A percentile compares a stretch with the other conserved stretches of the same genome.
Evolutionary conservation across 1,140 invertebrate species (phyloP).

Genomic region (Aphelenchoides besseyi): DNA sequence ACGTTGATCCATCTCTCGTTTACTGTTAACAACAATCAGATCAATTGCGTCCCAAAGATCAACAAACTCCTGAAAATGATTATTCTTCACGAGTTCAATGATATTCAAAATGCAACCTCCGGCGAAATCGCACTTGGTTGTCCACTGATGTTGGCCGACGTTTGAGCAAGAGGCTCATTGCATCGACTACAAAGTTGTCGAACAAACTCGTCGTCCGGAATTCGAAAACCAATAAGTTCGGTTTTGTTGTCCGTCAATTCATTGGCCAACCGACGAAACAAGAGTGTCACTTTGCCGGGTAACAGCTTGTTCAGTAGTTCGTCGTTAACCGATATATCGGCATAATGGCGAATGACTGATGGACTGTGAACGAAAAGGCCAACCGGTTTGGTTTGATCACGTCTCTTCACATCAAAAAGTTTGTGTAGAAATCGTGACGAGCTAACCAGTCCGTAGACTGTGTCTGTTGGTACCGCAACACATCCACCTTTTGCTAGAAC

Average conservation of each 20-base stretch:
- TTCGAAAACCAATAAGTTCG: slow-evolving; percentile 41
- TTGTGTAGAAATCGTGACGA: slow-evolving; percentile 27
- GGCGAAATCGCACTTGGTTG: background rate
- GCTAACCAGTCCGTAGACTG: slow-evolving; percentile 40
- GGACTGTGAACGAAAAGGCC: slow-evolving; percentile 36
- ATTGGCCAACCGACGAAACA: slow-evolving; percentile 28
- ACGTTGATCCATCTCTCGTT: slow-evolving; percentile 1
- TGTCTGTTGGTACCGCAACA: slow-evolving; percentile 45
- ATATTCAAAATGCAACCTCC: background rate
- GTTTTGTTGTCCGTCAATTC: slow-evolving; percentile 17
- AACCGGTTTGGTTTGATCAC: slow-evolving; percentile 31
- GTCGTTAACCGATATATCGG: slow-evolving; percentile 32
- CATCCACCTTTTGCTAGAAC: slow-evolving; percentile 28
- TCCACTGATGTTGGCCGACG: slow-evolving; percentile 46
- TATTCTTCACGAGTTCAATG: background rate
- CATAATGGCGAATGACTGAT: slow-evolving; percentile 21
- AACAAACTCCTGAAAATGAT: slow-evolving; percentile 16
- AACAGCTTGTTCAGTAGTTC: slow-evolving; percentile 29
- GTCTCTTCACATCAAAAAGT: slow-evolving; percentile 30
- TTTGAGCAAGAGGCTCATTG: slow-evolving; percentile 36
- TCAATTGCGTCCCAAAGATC: background rate
- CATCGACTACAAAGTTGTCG: slow-evolving; percentile 30
- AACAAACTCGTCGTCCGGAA: slow-evolving; percentile 38
- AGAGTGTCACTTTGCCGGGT: slow-evolving; percentile 40
- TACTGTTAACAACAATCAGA: slow-evolving; percentile 3